Evolutionary conservation across 2,888 invertebrate genomes (phyloP).

Genomic region (Drosophila nr. perissopoda): DNA sequence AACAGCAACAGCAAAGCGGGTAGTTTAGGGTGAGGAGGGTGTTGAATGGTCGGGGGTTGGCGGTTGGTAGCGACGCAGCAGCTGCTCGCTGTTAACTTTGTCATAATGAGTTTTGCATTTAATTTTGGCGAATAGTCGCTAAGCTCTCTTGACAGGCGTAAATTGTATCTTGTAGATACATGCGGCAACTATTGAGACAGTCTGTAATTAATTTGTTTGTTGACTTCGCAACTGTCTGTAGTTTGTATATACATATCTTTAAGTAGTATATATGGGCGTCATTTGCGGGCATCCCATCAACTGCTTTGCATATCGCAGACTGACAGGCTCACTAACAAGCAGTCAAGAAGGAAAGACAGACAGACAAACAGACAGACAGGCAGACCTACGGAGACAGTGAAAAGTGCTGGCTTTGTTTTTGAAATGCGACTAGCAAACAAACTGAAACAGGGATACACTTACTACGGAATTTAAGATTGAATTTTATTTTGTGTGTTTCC

Average conservation of each 20-base stretch:
- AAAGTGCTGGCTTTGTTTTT: conserved; percentile 53
- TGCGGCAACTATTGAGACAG: conserved; percentile 74
- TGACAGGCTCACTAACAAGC: conserved; percentile 15
- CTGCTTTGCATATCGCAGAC: conserved; percentile 67
- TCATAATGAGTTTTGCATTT: conserved; percentile 80
- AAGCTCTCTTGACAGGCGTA: conserved; percentile 74
- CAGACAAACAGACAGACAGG: background rate
- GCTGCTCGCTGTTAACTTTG: conserved; percentile 73
- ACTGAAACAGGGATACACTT: conserved; percentile 30
- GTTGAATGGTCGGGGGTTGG: too few species aligned
- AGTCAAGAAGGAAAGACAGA: conserved; percentile 8
- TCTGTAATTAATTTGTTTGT: conserved; percentile 79
- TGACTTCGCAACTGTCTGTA: conserved; percentile 72
- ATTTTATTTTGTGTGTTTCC: conserved; percentile 7
- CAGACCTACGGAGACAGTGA: conserved; percentile 9
- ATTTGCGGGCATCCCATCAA: conserved; percentile 71
- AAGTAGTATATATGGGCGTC: conserved; percentile 61
- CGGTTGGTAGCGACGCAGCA: conserved; percentile 25
- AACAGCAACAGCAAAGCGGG: conserved; percentile 12
- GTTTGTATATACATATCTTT: conserved; percentile 30
- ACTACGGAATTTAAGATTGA: conserved; percentile 29
- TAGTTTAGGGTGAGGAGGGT: background rate
- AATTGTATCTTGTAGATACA: conserved; percentile 63
- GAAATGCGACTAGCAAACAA: conserved; percentile 42
- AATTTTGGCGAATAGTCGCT: conserved; percentile 66